These are phyloP conservation scores for Leptura quadrifasciata DNA, from an alignment of 2,888 invertebrate genomes.

Conservation along the genomic window DNA sequence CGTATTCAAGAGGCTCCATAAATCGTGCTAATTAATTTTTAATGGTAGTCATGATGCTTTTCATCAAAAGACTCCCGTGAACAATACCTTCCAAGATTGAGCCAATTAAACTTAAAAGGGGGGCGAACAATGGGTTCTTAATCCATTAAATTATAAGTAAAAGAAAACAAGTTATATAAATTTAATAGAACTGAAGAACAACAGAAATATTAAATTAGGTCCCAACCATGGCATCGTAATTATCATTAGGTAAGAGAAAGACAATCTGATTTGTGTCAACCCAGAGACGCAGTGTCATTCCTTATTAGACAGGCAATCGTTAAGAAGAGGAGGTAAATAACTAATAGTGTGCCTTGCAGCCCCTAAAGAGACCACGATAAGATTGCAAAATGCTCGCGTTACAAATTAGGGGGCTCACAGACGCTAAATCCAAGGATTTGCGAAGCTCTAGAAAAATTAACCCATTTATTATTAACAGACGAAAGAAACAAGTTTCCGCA, in stretches of 20 bases:
- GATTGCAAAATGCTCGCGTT: constrained; percentile 69
- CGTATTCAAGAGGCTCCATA: background rate
- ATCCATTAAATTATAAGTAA: constrained; percentile 42
- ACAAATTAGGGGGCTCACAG: constrained; percentile 71
- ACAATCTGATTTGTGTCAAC: constrained; percentile 64
- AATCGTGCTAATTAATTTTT: constrained; percentile 38
- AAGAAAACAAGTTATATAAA: constrained; percentile 52
- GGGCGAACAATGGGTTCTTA: constrained; percentile 35
- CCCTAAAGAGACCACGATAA: constrained; percentile 63
- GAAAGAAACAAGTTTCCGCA: constrained; percentile 68
- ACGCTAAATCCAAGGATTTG: constrained; percentile 68
- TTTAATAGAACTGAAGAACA: constrained; percentile 49
- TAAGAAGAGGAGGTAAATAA: constrained; percentile 61
- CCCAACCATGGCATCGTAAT: constrained; percentile 55
- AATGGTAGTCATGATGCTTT: constrained; percentile 34
- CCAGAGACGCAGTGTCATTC: constrained; percentile 62
- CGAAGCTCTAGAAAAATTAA: constrained; percentile 72
- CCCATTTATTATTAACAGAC: constrained; percentile 73
- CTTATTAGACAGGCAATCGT: constrained; percentile 59
- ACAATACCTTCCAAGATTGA: constrained; percentile 36
- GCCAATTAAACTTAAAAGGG: constrained; percentile 39
- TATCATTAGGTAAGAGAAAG: constrained; percentile 61
- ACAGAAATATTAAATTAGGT: constrained; percentile 62
- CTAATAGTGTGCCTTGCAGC: constrained; percentile 61
- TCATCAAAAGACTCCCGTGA: constrained; percentile 24